These are phyloP conservation scores for Globodera rostochiensis DNA, from an alignment of 1,140 invertebrate genomes.

Conservation along the genomic window DNA sequence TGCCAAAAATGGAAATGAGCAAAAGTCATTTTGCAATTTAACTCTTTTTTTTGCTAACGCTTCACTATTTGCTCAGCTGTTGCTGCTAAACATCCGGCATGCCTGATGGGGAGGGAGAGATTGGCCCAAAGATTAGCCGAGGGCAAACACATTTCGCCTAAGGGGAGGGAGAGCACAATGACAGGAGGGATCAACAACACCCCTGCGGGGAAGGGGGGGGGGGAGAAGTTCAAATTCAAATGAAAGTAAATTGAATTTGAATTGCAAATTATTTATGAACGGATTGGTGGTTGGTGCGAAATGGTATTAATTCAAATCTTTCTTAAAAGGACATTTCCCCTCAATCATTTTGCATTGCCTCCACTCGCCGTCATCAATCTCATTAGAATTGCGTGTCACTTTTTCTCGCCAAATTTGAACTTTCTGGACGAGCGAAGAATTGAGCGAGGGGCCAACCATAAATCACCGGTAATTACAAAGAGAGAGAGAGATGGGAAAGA, in stretches of 20 bases:
- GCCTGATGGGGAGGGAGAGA: not conserved
- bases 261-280: not conserved
- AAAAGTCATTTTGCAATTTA: not conserved
- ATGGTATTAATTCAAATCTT: not conserved
- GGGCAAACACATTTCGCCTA: not conserved
- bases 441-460: not conserved
- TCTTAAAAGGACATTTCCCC: not conserved
- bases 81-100: not conserved
- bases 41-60: not conserved
- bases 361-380: not conserved
- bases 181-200: not conserved
- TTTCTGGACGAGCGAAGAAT: too few species aligned
- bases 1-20: not conserved
- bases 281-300: not conserved
- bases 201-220: not conserved
- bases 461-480: not conserved
- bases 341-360: too few species aligned
- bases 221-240: too few species aligned
- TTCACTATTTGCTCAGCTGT: constrained; percentile 7
- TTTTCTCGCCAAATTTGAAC: not conserved
- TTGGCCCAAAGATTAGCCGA: not conserved
- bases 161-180: not conserved
- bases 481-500: not conserved
- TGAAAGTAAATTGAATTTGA: not conserved
- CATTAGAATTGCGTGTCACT: not conserved